Percentiles rank a stretch among this genome's conserved stretches.
These are phyloP conservation scores for Nezara viridula DNA, from an alignment of 2,888 invertebrate species.

Conservation along the genomic window DNA sequence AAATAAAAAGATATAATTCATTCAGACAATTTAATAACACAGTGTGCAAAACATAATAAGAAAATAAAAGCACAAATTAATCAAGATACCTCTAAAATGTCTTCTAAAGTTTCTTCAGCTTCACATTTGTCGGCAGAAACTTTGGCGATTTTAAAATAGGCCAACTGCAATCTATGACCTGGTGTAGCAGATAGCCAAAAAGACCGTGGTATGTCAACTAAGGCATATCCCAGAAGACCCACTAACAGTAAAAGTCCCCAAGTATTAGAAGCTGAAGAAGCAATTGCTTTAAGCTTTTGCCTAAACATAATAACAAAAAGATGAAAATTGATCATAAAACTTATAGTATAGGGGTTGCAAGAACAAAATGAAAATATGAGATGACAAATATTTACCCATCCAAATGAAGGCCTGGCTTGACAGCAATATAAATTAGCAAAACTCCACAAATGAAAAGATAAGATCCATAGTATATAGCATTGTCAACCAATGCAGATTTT, in stretches of 20 bases:
- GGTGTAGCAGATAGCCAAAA: slow-evolving; percentile 92
- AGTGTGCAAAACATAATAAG: too few relatives aligned
- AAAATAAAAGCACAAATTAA: background rate
- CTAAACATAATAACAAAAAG: slow-evolving; percentile 69
- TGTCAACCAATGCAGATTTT: slow-evolving; percentile 94
- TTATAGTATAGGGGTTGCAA: background rate
- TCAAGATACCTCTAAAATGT: slow-evolving; percentile 85
- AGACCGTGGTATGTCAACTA: slow-evolving; percentile 94
- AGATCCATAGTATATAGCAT: slow-evolving; percentile 97
- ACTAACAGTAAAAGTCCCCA: slow-evolving; percentile 98
- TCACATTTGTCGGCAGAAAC: slow-evolving; percentile 95
- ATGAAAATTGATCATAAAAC: slow-evolving; percentile 36
- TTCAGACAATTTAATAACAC: too few relatives aligned
- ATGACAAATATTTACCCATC: slow-evolving; percentile 77
- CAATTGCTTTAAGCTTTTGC: slow-evolving; percentile 93
- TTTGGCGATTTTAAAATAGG: slow-evolving; percentile 95
- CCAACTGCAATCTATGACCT: slow-evolving; percentile 85
- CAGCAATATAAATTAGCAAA: slow-evolving; percentile 92
- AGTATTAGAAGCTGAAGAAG: slow-evolving; percentile 98
- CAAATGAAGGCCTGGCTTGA: slow-evolving; percentile 88
- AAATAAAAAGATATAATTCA: too few relatives aligned
- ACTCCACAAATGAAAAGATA: slow-evolving; percentile 95
- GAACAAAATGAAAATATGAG: background rate
- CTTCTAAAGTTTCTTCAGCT: slow-evolving; percentile 96
- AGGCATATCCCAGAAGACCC: slow-evolving; percentile 90